phyloP scores from a whole-genome alignment of 2,113 vertebrate genomes.

The Steatornis caripensis region DNA sequence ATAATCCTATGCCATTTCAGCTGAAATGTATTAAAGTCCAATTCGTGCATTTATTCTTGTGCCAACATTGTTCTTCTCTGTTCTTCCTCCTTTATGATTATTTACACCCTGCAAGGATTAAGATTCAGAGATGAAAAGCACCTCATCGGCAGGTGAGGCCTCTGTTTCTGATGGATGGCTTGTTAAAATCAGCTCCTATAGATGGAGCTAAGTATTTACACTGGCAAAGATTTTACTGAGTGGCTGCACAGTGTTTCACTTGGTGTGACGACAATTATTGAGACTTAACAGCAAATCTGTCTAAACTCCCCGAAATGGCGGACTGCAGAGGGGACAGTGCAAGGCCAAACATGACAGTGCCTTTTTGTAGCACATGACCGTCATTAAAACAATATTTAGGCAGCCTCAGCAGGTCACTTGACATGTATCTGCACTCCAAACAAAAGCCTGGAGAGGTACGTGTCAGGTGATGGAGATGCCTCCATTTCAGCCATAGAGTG shows the following conservation, averaged over 20 bases:
- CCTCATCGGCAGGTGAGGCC: not conserved
- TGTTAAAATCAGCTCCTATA: not conserved
- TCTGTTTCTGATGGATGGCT: not conserved
- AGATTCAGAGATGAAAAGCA: not conserved
- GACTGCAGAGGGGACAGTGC: not conserved
- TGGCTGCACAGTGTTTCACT: not conserved
- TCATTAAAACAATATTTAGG: not conserved
- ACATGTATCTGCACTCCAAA: not conserved
- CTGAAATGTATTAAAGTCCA: not conserved
- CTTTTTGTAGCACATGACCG: not conserved
- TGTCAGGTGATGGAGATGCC: not conserved
- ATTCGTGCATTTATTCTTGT: not conserved
- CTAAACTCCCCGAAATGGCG: not conserved
- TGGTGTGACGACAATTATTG: not conserved
- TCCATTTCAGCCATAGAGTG: not conserved
- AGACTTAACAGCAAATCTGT: not conserved
- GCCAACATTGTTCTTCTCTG: not conserved
- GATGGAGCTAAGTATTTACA: not conserved
- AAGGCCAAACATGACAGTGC: not conserved
- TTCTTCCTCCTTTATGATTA: not conserved
- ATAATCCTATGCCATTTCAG: accelerated
- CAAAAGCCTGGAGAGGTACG: not conserved
- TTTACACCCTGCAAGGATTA: not conserved
- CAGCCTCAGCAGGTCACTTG: not conserved
- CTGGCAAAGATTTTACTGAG: not conserved